Evolutionary conservation across 2,888 invertebrate species (phyloP).

Genomic region (Ypsolopha sequella): DNA sequence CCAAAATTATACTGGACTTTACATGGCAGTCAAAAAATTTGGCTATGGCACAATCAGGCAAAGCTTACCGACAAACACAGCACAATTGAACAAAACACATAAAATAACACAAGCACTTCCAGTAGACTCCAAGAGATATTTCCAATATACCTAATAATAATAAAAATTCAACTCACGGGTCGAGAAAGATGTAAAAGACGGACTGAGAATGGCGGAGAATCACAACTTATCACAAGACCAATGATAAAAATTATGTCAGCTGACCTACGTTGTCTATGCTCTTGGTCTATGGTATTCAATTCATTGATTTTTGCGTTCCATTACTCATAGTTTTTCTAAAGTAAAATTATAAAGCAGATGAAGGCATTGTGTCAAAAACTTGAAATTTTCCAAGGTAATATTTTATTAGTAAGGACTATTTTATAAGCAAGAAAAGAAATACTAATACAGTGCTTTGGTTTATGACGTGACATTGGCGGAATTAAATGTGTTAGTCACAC

Average conservation of each 20-base stretch:
- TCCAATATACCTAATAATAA: slow-evolving; percentile 23
- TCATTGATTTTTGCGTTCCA: slow-evolving; percentile 39
- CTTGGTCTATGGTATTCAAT: slow-evolving; percentile 33
- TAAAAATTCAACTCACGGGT: slow-evolving; percentile 57
- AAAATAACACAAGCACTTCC: slow-evolving; percentile 36
- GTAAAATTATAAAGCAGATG: too few species aligned
- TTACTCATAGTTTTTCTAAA: background rate
- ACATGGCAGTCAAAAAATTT: slow-evolving; percentile 16
- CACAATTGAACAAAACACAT: slow-evolving; percentile 6
- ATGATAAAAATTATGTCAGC: slow-evolving; percentile 69
- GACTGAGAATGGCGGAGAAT: slow-evolving; percentile 66
- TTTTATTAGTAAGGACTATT: too few species aligned
- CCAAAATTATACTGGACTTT: background rate
- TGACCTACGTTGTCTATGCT: slow-evolving; percentile 49
- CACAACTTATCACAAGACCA: slow-evolving; percentile 70
- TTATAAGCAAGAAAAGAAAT: too few species aligned
- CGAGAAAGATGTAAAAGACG: slow-evolving; percentile 63
- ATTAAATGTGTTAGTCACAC: too few species aligned
- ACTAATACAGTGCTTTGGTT: too few species aligned
- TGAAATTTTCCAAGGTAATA: too few species aligned
- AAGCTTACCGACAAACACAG: slow-evolving; percentile 31
- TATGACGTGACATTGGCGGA: too few species aligned
- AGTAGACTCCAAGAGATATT: slow-evolving; percentile 19
- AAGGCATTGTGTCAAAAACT: too few species aligned
- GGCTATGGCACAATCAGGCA: slow-evolving; percentile 31